These are phyloP conservation scores for Anarsia innoxiella DNA, from an alignment of 2,888 invertebrate species.

Conservation along the genomic window DNA sequence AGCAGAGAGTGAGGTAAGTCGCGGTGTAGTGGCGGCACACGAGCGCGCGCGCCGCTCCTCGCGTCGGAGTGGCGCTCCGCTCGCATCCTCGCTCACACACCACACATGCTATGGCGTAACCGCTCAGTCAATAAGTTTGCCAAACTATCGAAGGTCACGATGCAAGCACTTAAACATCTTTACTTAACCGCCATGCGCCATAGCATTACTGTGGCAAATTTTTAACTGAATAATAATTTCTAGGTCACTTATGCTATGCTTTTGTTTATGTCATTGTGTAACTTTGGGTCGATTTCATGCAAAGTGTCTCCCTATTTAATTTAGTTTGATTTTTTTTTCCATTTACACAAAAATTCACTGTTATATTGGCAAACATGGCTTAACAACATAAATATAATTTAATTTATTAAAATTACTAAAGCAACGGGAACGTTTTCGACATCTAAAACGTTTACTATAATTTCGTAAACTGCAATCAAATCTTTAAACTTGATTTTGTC, in stretches of 20 bases:
- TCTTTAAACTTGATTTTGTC: too few species aligned
- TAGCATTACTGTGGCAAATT: slow-evolving; percentile 39
- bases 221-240: slow-evolving; percentile 55
- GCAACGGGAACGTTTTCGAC: too few species aligned
- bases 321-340: too few species aligned
- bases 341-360: too few species aligned
- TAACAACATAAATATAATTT: too few species aligned
- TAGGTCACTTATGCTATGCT: slow-evolving; percentile 45
- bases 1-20: slow-evolving; percentile 48
- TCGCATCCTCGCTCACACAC: slow-evolving; percentile 33
- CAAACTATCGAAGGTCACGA: slow-evolving; percentile 68
- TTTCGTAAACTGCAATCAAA: too few species aligned
- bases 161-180: slow-evolving; percentile 58
- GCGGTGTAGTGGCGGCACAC: slow-evolving; percentile 27
- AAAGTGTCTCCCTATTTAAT: too few species aligned
- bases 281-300: too few species aligned
- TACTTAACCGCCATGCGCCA: slow-evolving; percentile 50
- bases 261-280: slow-evolving; percentile 34
- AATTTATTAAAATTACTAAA: too few species aligned
- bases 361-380: too few species aligned
- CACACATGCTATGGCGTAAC: slow-evolving; percentile 59
- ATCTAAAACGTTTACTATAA: too few species aligned
- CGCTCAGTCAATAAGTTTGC: slow-evolving; percentile 67
- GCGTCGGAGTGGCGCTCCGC: slow-evolving; percentile 43
- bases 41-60: slow-evolving; percentile 47